Evolutionary conservation across 2,888 invertebrate genomes (phyloP).

Genomic region (Melipona beecheii): DNA sequence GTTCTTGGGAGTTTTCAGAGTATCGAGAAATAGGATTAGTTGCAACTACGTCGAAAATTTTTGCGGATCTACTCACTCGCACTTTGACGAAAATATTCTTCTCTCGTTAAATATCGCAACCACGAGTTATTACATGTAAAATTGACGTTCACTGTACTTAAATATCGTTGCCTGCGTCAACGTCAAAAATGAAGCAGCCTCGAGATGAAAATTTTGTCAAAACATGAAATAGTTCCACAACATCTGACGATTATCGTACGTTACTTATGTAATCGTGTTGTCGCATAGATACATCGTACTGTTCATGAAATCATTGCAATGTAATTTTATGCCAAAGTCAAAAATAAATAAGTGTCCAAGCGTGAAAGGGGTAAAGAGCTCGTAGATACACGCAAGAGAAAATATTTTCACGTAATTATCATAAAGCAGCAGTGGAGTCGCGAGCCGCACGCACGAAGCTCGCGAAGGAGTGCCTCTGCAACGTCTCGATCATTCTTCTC

Average conservation of each 20-base stretch:
- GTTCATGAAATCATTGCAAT: too few relatives aligned
- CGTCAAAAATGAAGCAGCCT: too few relatives aligned
- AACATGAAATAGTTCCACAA: too few relatives aligned
- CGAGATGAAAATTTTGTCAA: too few relatives aligned
- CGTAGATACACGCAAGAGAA: background rate
- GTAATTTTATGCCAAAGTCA: too few relatives aligned
- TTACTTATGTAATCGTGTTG: too few relatives aligned
- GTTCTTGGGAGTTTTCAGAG: background rate
- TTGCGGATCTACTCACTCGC: background rate
- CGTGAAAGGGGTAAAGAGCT: background rate
- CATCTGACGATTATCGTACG: too few relatives aligned
- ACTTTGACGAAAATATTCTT: background rate
- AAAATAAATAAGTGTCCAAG: too few relatives aligned
- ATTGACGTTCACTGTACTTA: too few relatives aligned
- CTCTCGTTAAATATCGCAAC: background rate
- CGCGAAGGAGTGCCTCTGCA: constrained; percentile 12
- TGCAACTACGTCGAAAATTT: background rate
- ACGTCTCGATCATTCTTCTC: constrained; percentile 35
- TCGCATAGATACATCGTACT: too few relatives aligned
- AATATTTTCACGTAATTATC: constrained; percentile 8
- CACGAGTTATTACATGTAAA: too few relatives aligned
- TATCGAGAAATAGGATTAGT: constrained; percentile 20
- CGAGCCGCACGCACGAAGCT: constrained; percentile 44
- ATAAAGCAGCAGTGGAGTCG: constrained; percentile 23
- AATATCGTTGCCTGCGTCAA: too few relatives aligned